Evolutionary conservation across 1,140 invertebrate species (phyloP).

Genomic region (Rhyacophila brunnea): DNA sequence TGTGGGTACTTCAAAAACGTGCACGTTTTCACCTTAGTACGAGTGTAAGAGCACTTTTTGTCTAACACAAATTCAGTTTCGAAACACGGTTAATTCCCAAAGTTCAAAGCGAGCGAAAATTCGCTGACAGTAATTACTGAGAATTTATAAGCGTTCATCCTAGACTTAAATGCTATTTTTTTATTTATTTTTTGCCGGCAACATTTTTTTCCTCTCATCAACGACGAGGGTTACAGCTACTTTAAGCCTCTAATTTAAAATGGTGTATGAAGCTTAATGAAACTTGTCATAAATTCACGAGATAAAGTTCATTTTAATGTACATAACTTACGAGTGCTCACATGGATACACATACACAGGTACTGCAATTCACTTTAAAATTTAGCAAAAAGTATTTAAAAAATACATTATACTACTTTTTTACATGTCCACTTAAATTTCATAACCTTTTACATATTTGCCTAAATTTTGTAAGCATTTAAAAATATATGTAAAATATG

Average conservation of each 20-base stretch:
- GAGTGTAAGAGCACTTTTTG: neutral
- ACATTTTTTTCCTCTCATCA: constrained; percentile 13
- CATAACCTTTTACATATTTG: too few relatives aligned
- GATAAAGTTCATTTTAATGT: too few relatives aligned
- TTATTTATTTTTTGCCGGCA: constrained; percentile 7
- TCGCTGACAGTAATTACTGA: constrained; percentile 26
- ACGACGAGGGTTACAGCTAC: constrained; percentile 8
- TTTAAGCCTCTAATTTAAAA: constrained; percentile 27
- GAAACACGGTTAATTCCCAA: constrained; percentile 18
- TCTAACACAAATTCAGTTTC: neutral
- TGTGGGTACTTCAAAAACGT: too few relatives aligned
- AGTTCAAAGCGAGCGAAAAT: constrained; percentile 27
- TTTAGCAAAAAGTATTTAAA: too few relatives aligned
- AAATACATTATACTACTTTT: too few relatives aligned
- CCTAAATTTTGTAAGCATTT: too few relatives aligned
- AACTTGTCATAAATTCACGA: too few relatives aligned
- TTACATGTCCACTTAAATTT: too few relatives aligned
- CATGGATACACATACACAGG: too few relatives aligned
- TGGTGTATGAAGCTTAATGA: constrained; percentile 5
- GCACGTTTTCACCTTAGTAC: neutral
- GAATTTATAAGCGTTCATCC: constrained; percentile 24
- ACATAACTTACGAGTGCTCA: too few relatives aligned
- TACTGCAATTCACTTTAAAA: too few relatives aligned
- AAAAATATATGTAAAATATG: too few relatives aligned
- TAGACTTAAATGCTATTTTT: constrained; percentile 20